Conservation (phyloP, 1,140 invertebrate species). For the Saxidomus purpurata region DNA sequence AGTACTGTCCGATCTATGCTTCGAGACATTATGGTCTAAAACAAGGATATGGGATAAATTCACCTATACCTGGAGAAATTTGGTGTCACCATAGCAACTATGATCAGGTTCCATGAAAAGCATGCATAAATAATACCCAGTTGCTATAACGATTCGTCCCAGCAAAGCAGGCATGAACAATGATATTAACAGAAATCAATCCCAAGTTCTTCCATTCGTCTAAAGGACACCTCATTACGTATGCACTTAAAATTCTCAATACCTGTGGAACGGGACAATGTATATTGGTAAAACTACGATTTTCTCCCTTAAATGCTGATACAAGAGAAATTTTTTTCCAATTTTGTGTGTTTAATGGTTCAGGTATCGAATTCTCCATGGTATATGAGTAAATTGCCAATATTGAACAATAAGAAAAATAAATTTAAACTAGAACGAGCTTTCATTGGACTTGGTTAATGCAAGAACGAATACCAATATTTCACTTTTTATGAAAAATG, state of each 20-base stretch:
- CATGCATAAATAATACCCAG: conserved; percentile 80
- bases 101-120: conserved; percentile 77
- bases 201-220: conserved; percentile 23
- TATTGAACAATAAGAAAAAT: conserved; percentile 30
- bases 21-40: background rate
- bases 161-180: conserved; percentile 74
- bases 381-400: conserved; percentile 39
- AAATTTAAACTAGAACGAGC: conserved; percentile 39
- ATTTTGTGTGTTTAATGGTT: conserved; percentile 12
- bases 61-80: conserved; percentile 76
- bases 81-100: conserved; percentile 79
- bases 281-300: conserved; percentile 24
- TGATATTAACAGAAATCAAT: conserved; percentile 78
- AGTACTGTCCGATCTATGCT: background rate
- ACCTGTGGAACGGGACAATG: conserved; percentile 11
- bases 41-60: conserved; percentile 7
- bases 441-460: background rate
- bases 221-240: conserved; percentile 42
- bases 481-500: conserved; percentile 45
- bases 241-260: conserved; percentile 34
- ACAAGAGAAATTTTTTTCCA: conserved; percentile 30
- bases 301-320: conserved; percentile 1
- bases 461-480: conserved; percentile 26
- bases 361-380: conserved; percentile 14
- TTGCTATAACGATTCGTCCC: conserved; percentile 79